Base-by-base conservation (phyloP, 2,113 vertebrate species). In the Tragelaphus strepsiceros region DNA sequence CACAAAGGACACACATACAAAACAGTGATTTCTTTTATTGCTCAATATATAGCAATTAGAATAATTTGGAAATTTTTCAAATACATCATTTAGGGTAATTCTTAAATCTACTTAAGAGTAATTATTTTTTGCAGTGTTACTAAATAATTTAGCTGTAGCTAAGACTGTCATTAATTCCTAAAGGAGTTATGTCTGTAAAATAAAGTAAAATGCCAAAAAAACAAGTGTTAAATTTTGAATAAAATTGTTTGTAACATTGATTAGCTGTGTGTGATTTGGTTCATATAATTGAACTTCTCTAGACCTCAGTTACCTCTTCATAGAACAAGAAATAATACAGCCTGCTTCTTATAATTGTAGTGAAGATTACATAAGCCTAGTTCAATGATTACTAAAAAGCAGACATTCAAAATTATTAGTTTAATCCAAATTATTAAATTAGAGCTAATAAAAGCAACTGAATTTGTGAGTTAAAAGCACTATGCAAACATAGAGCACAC, bases 61-160 rank as follows among this genome's bases (percentile, higher is more conserved):
- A 96, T 98, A 91, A 98, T 97, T 96, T 97, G 71, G 84, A 85
- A 94, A 98, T 77, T 67, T 97, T 97, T 95, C 77, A 97, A 98
- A 97, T 49, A 64, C 22, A 77, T 87, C 3, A 26, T 67, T 67
- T 96, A 62, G 88, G 89, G 61, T 95, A 96, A 97, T 96, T 97
- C 88, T 97, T 96, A 86, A 62, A 95, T 62, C 67, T 88, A 43
- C 32, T 88, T 88, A 94, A 80, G 67, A 97, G 58, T 83, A 21
- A 91, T 96, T 97, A 54, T 93, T 98, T 98, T 93, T 59, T 92
- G n/a, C 32, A 43, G 35, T n/a, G 13, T 77, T 96, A 93, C 53
- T 77, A 92, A 87, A 92, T 94, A 94, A 93, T 97, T 88, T 92
- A 14, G 59, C 67, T 78, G 10, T 85, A 88, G 17, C 84, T 92